A percentile compares a stretch with the other conserved stretches of the same genome.
These are phyloP conservation scores for Asarcornis scutulata DNA, from an alignment of 2,113 vertebrate genomes.

Conservation along the genomic window DNA sequence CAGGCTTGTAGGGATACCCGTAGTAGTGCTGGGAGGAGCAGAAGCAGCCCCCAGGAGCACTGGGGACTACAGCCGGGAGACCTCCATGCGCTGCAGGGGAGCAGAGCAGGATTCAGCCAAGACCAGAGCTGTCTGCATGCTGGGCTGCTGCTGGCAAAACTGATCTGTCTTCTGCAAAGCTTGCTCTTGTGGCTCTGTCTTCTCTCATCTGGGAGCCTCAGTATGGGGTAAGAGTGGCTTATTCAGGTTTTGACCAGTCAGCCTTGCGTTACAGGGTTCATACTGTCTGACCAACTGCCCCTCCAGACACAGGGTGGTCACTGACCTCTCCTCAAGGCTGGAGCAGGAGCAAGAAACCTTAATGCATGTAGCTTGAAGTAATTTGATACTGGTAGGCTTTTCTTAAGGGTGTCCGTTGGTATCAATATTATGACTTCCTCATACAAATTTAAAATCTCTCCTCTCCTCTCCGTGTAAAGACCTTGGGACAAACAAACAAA, in stretches of 20 bases:
- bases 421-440: neutral
- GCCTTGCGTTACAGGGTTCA: neutral
- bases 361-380: neutral
- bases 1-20: neutral
- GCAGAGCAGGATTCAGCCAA: neutral
- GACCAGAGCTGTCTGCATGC: rapidly evolving
- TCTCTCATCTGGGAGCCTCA: neutral
- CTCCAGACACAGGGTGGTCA: neutral
- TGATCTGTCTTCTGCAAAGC: neutral
- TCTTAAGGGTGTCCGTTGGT: neutral
- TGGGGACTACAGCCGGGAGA: neutral
- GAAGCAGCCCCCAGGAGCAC: neutral
- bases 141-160: neutral
- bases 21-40: neutral
- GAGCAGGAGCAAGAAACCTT: neutral
- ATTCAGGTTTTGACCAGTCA: neutral
- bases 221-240: neutral
- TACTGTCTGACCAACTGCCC: neutral
- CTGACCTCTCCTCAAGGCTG: neutral
- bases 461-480: neutral
- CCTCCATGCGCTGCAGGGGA: rapidly evolving
- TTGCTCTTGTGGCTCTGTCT: neutral
- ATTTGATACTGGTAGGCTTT: neutral
- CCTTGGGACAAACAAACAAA: too few species aligned
- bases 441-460: neutral